Base-by-base conservation (phyloP, 2,888 invertebrate species). In the Tuta absoluta region DNA sequence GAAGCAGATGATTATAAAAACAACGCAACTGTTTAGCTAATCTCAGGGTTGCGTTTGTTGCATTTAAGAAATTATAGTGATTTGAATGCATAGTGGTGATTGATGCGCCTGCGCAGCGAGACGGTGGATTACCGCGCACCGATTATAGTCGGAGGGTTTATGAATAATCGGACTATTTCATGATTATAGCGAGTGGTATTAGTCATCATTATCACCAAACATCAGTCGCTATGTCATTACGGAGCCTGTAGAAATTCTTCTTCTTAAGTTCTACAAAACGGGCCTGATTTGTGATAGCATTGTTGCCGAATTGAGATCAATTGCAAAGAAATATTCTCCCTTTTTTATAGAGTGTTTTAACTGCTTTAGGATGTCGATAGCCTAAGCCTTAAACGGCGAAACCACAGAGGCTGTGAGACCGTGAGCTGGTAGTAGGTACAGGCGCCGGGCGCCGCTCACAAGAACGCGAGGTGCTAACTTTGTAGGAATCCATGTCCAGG, bases 61-160 rank as follows among this genome's bases (percentile, higher is more conserved):
- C 63, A 60, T 63, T 66, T 66, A 61, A 45, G 60, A 70, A 72
- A 78, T 77, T 74, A 75, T 64, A 73, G 74, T 72, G 53, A 76
- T 78, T 74, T 77, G 71, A 76, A 77, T 78, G 74, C 67, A 24
- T 66, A 49, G 53, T 24, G 66, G 65, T 74, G 78, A 74, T 74
- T 73, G 73, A 76, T 74, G 11, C 41, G 41, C 41, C 5, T 8
- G 65, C 11, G 14, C 37, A 21, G 28, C 33, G 24, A 17, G 49
- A 17, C 33, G 33, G 33, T 8, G 33, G 51, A 24, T 48, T 19
- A 19, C 48, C 48, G 45, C 48, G 48, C 48, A 8, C 48, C 48
- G 41, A 41, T 41, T 41, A 41, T 8, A 41, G 41, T 1, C 14
- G n/a, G 41, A 8, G 41, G 38, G 33, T 45, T 17, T 49, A 49